Conservation (phyloP, 1,140 invertebrate species). For the Psilanteris sp. region DNA sequence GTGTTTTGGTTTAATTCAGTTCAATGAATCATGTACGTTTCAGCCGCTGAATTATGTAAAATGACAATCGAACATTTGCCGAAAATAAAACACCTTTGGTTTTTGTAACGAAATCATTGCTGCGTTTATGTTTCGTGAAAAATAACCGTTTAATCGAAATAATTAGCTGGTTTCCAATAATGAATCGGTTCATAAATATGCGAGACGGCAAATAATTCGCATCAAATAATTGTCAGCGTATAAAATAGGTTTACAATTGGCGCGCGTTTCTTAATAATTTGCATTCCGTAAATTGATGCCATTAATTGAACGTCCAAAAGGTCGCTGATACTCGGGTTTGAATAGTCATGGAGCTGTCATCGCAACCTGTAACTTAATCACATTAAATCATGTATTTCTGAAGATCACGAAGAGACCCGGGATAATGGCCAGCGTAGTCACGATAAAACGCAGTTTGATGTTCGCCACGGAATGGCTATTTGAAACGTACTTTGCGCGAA, state of each 20-base stretch:
- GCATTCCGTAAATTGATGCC: constrained; percentile 1
- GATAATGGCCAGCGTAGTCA: constrained; percentile 17
- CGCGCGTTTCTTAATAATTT: not conserved
- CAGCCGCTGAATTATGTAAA: no score
- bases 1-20: no score
- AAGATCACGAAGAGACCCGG: constrained; percentile 1
- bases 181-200: no score
- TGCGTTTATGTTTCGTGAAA: no score
- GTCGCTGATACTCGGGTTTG: constrained; percentile 8
- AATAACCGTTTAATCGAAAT: no score
- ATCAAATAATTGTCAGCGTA: not conserved
- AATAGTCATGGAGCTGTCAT: constrained; percentile 30
- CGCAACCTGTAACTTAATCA: constrained; percentile 22
- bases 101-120: no score
- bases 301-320: constrained; percentile 31
- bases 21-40: no score
- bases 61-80: no score
- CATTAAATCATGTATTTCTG: constrained; percentile 27
- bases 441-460: not conserved
- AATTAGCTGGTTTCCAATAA: no score
- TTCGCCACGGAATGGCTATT: not conserved
- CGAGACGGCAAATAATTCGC: not conserved
- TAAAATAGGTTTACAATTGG: constrained; percentile 1
- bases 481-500: no score
- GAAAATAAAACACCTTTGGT: no score